Conservation (phyloP, 2,888 invertebrate genomes). For the Bellardia pandia region DNA sequence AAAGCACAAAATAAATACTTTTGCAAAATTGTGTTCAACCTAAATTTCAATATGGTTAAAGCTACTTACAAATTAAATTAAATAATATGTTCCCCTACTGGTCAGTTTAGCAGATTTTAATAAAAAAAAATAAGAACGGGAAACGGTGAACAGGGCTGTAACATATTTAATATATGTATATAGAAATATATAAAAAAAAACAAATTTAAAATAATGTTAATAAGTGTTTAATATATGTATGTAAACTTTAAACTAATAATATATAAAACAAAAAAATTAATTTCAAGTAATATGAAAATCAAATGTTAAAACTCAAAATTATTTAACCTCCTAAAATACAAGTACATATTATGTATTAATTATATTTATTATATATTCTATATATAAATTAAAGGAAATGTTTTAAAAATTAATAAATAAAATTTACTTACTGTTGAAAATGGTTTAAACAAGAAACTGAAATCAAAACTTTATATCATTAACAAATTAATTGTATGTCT, state of each 20-base stretch:
- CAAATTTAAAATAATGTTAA: slow-evolving; percentile 32
- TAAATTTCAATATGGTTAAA: slow-evolving; percentile 5
- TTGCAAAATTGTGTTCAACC: neutral
- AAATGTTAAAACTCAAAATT: slow-evolving; percentile 15
- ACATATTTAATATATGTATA: no score
- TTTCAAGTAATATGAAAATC: neutral
- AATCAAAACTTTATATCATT: neutral
- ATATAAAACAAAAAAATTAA: neutral
- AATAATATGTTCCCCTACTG: neutral
- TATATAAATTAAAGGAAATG: slow-evolving; percentile 42
- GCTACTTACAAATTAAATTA: neutral
- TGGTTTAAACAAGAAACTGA: slow-evolving; percentile 9
- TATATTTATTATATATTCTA: slow-evolving; percentile 35
- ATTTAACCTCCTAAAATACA: slow-evolving; percentile 36
- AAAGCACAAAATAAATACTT: neutral
- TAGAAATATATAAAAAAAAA: neutral
- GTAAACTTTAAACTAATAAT: slow-evolving; percentile 17
- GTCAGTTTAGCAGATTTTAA: no score
- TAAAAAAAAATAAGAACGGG: no score
- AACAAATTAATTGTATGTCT: neutral
- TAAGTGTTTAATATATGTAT: slow-evolving; percentile 57
- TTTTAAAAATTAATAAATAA: slow-evolving; percentile 51
- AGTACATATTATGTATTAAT: neutral
- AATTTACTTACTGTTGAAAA: slow-evolving; percentile 37
- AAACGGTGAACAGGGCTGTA: no score